Conservation (phyloP, 2,888 invertebrate species). For the Zygaena filipendulae region DNA sequence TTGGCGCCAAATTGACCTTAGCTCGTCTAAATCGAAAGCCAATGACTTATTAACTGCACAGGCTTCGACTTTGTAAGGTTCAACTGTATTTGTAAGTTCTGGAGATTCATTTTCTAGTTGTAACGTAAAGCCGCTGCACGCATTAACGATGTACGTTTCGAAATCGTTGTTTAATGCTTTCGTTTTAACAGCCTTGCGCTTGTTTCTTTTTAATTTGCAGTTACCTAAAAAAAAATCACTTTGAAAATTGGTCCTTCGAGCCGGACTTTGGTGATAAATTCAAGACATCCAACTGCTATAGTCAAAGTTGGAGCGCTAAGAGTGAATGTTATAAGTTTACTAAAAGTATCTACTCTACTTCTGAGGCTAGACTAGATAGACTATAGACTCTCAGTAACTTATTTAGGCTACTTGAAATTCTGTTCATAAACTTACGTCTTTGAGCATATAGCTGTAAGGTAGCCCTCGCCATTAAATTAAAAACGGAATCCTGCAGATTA, state of each 20-base stretch:
- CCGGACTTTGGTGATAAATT: no score
- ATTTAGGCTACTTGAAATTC: no score
- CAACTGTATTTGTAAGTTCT: background rate
- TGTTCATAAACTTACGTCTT: constrained; percentile 68
- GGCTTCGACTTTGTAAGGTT: constrained; percentile 7
- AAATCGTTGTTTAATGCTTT: constrained; percentile 34
- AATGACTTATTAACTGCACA: no score
- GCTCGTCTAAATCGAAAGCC: constrained; percentile 27
- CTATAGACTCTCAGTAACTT: no score
- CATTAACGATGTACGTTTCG: constrained; percentile 33
- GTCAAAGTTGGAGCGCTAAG: no score
- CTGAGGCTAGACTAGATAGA: no score
- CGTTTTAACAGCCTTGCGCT: constrained; percentile 45
- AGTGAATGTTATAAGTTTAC: no score
- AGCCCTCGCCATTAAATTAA: constrained; percentile 70
- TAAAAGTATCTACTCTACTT: no score
- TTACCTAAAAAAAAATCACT: constrained; percentile 55
- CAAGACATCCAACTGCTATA: no score
- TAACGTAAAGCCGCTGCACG: constrained; percentile 28
- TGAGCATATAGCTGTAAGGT: constrained; percentile 70
- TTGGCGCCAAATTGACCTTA: constrained; percentile 35
- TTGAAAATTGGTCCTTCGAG: no score
- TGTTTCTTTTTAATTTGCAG: constrained; percentile 44
- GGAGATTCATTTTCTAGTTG: background rate
- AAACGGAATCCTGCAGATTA: constrained; percentile 49